Conservation (phyloP, 2,888 invertebrate genomes). For the Lysandra coridon region DNA sequence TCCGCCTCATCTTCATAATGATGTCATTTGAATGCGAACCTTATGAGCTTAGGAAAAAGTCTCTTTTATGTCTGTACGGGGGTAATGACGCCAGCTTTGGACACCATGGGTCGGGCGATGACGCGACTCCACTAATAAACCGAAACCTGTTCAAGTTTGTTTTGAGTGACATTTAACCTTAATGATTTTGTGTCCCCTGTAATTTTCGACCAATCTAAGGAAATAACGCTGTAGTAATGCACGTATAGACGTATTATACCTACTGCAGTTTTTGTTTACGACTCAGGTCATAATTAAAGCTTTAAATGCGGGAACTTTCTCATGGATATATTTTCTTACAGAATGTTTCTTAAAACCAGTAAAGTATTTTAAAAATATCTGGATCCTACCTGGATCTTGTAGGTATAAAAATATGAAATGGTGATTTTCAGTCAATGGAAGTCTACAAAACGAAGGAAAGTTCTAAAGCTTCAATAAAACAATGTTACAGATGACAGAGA, state of each 20-base stretch:
- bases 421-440: background rate
- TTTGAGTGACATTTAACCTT: constrained; percentile 38
- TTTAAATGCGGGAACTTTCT: background rate
- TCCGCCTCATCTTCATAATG: constrained; percentile 41
- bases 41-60: constrained; percentile 46
- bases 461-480: constrained; percentile 7
- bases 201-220: constrained; percentile 23
- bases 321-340: background rate
- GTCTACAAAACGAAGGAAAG: background rate
- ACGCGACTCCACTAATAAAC: constrained; percentile 60
- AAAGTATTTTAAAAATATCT: background rate
- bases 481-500: background rate
- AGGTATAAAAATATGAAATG: background rate
- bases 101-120: constrained; percentile 62
- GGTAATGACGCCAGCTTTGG: constrained; percentile 52
- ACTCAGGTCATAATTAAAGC: background rate
- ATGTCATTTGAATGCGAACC: constrained; percentile 42
- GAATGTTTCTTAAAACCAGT: background rate
- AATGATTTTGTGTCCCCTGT: constrained; percentile 29
- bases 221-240: background rate
- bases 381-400: background rate
- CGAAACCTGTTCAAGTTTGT: constrained; percentile 53
- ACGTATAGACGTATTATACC: background rate
- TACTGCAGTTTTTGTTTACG: background rate
- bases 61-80: constrained; percentile 41